Conservation (phyloP, 1,140 invertebrate species). For the Atta colombica region DNA sequence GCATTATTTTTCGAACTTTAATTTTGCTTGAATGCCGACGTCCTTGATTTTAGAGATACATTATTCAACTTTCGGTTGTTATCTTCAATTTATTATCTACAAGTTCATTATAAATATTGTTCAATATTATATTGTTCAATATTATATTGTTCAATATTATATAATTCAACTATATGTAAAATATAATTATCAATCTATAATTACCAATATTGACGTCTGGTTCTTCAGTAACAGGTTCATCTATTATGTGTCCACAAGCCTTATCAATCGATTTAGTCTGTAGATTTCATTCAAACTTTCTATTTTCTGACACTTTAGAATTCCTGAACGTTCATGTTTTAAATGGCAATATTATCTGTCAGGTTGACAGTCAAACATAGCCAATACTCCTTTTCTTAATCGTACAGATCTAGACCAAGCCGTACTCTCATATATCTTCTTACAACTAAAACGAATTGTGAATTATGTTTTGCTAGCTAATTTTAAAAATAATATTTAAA, state of each 20-base stretch:
- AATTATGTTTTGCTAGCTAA: background rate
- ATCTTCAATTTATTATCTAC: too few relatives aligned
- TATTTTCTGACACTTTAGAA: background rate
- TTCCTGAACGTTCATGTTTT: background rate
- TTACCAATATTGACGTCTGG: too few relatives aligned
- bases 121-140: too few relatives aligned
- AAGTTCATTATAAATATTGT: too few relatives aligned
- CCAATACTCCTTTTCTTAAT: background rate
- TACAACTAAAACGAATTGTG: background rate
- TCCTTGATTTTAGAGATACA: background rate
- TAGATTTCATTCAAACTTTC: background rate
- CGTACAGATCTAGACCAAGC: constrained; percentile 2
- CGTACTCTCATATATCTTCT: constrained; percentile 18
- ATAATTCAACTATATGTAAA: too few relatives aligned
- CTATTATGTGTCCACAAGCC: too few relatives aligned
- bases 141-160: too few relatives aligned
- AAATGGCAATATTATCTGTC: background rate
- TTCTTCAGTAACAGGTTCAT: too few relatives aligned
- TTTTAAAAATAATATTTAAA: too few relatives aligned
- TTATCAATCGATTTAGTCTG: background rate
- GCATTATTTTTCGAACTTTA: background rate
- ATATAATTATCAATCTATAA: too few relatives aligned
- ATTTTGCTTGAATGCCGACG: background rate
- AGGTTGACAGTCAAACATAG: constrained; percentile 7
- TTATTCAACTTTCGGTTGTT: too few relatives aligned